phyloP scores from a whole-genome alignment of 1,140 invertebrate species.

The Macrocentrus cingulum region DNA sequence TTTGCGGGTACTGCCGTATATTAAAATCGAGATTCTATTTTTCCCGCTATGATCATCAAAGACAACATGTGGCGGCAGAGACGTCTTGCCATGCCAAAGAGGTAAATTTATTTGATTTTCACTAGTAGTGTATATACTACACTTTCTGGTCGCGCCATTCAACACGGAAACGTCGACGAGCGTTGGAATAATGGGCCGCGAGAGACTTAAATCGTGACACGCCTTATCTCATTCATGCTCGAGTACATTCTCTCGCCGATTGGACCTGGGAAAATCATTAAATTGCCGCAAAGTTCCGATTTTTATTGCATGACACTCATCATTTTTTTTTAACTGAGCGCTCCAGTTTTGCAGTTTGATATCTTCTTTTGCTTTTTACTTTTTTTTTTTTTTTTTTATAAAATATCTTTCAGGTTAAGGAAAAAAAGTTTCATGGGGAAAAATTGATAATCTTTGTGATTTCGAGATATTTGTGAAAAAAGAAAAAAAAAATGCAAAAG shows the following conservation, averaged over 20 bases:
- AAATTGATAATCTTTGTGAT: too few species aligned
- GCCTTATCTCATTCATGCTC: constrained; percentile 20
- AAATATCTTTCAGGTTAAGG: too few species aligned
- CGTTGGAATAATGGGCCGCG: constrained; percentile 15
- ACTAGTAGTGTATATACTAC: not conserved
- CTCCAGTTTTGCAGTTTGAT: not conserved
- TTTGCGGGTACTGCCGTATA: not conserved
- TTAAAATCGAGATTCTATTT: too few species aligned
- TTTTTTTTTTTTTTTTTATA: too few species aligned
- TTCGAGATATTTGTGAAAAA: too few species aligned
- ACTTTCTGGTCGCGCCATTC: not conserved
- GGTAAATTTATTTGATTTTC: constrained; percentile 32
- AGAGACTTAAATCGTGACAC: constrained; percentile 1
- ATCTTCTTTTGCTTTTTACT: not conserved
- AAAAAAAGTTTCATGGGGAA: too few species aligned
- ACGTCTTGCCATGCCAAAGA: constrained; percentile 49
- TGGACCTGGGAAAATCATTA: not conserved
- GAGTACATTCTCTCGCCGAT: constrained; percentile 1
- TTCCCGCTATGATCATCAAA: constrained; percentile 37
- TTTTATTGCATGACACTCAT: too few species aligned
- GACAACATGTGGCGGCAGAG: constrained; percentile 49
- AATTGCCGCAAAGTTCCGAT: too few species aligned
- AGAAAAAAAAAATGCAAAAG: too few species aligned
- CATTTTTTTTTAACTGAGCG: too few species aligned
- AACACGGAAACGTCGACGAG: constrained; percentile 25